phyloP scores from a whole-genome alignment of 2,113 vertebrate genomes.

The Nymphicus hollandicus region DNA sequence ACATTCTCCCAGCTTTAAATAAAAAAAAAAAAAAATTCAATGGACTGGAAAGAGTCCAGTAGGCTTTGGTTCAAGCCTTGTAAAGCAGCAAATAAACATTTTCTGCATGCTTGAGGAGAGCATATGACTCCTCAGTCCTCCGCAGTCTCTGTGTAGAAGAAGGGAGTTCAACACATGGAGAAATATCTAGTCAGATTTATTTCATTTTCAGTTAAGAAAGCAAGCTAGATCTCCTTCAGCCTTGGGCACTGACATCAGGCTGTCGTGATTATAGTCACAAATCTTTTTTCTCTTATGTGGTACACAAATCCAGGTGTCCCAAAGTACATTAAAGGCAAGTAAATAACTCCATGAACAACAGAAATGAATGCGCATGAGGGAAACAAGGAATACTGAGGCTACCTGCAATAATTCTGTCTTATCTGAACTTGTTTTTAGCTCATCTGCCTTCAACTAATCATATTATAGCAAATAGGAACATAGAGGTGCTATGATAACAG shows the following conservation, averaged over 20 bases:
- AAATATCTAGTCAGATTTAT: background rate
- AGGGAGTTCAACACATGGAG: background rate
- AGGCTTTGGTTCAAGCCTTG: conserved; percentile 28
- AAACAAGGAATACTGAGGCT: background rate
- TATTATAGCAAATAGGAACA: background rate
- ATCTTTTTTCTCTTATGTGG: background rate
- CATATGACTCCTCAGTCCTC: background rate
- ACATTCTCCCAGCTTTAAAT: conserved; percentile 13
- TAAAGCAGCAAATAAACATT: conserved; percentile 49
- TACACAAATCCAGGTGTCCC: background rate
- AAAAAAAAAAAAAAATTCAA: conserved; percentile 20
- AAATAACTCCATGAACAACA: background rate
- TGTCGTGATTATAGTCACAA: background rate
- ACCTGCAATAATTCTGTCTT: background rate
- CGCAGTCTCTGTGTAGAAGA: background rate
- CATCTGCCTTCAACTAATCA: background rate
- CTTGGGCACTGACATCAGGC: background rate
- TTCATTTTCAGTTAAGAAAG: background rate
- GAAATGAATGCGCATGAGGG: background rate
- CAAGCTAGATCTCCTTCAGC: background rate
- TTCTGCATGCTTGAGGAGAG: conserved; percentile 19
- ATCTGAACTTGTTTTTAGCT: background rate
- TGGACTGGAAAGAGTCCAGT: conserved; percentile 45
- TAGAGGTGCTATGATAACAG: background rate
- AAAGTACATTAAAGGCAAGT: background rate